Evolutionary conservation across 2,113 vertebrate species (phyloP).

Genomic region (Solea senegalensis): DNA sequence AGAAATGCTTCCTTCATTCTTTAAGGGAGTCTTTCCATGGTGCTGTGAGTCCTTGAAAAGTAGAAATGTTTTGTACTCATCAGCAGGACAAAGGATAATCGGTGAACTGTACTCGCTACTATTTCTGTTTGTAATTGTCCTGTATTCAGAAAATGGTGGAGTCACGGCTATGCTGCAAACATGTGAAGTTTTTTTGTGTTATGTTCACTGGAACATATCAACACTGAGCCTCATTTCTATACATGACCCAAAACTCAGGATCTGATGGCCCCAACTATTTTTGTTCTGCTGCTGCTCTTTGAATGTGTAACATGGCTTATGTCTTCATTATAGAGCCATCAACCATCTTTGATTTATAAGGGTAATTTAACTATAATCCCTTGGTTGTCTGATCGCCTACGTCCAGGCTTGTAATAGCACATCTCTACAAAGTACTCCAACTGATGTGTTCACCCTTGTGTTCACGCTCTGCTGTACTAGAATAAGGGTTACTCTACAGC

Average conservation of each 20-base stretch:
- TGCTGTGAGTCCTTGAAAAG: neutral
- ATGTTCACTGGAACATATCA: neutral
- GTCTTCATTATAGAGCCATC: slow-evolving; percentile 49
- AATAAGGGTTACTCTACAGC: slow-evolving; percentile 1
- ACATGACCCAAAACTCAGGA: neutral
- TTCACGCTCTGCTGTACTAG: neutral
- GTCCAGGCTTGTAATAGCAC: slow-evolving; percentile 21
- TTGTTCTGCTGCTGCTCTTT: slow-evolving; percentile 25
- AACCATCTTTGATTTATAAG: slow-evolving; percentile 56
- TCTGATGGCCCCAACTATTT: neutral
- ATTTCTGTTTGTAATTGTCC: neutral
- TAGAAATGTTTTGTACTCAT: neutral
- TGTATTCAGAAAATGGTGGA: neutral
- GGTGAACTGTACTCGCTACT: too few species aligned
- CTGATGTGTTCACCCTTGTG: slow-evolving; percentile 13
- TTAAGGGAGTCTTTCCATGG: neutral
- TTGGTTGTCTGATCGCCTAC: slow-evolving; percentile 40
- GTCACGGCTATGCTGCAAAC: slow-evolving; percentile 1
- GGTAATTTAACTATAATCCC: slow-evolving; percentile 42
- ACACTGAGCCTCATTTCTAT: neutral
- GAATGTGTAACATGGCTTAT: slow-evolving; percentile 32
- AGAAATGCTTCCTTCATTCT: neutral
- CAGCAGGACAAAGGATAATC: neutral
- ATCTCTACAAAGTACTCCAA: slow-evolving; percentile 12
- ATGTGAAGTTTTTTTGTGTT: neutral